phyloP scores from a whole-genome alignment of 2,888 invertebrate species.

The Acrocyrtus sp. region DNA sequence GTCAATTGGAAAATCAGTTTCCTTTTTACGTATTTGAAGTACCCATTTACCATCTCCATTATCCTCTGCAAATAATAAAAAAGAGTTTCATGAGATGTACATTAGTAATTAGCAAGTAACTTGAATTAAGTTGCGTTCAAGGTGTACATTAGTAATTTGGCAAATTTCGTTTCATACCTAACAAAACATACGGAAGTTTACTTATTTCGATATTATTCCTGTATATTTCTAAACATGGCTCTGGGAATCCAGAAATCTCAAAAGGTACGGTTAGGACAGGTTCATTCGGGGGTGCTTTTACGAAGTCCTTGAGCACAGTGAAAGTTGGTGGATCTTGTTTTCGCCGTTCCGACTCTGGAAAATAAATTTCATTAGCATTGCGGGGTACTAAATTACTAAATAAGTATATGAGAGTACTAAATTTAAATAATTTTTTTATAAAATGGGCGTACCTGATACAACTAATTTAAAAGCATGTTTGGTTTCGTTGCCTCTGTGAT shows the following conservation, averaged over 20 bases:
- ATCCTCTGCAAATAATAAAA: constrained; percentile 51
- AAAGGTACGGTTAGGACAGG: constrained; percentile 50
- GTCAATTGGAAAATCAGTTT: constrained; percentile 34
- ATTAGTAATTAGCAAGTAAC: too few species aligned
- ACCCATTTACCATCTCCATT: constrained; percentile 60
- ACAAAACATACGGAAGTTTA: constrained; percentile 45
- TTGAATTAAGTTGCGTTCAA: too few species aligned
- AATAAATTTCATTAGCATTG: constrained; percentile 6
- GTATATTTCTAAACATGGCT: constrained; percentile 68
- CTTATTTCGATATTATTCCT: constrained; percentile 65
- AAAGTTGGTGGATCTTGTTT: constrained; percentile 57
- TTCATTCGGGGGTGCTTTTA: constrained; percentile 36
- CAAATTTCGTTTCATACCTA: constrained; percentile 33
- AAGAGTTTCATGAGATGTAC: background rate
- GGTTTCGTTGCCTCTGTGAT: constrained; percentile 58
- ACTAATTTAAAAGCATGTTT: constrained; percentile 62
- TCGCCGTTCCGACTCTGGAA: constrained; percentile 43
- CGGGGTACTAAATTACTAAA: too few species aligned
- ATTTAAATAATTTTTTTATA: background rate
- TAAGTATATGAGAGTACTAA: background rate
- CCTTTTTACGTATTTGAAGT: constrained; percentile 47
- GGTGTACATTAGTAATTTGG: background rate
- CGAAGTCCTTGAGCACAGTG: constrained; percentile 45
- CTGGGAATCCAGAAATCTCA: constrained; percentile 68
- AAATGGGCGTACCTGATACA: constrained; percentile 49